Evolutionary conservation across 1,140 invertebrate species (phyloP), one percentile per base, ranked within the genome.

Genomic region (Lepidurus packardi): DNA sequence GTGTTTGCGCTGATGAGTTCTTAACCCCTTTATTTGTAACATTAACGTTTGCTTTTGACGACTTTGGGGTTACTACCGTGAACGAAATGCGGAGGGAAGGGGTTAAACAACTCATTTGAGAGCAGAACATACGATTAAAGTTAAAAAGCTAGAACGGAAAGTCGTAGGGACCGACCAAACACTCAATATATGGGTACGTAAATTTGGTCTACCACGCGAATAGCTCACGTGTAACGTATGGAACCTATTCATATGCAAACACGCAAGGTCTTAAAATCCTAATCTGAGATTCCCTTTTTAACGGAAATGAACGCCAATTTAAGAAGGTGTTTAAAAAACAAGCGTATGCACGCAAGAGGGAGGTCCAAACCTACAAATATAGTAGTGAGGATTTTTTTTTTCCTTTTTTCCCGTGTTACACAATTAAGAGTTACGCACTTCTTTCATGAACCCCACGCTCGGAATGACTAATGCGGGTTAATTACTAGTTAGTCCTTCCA

Each of bases 401-500:
- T n/a, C n/a, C 9, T 65, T 65, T 65, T 16, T 34, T 34, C 25
- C 25, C 25, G 25, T 34, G 25, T 34, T 34, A 34, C 25, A 2
- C 8, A 21, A 10, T 65, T 65, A n/a, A 16, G 21, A 13, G 53
- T 65, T 47, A 16, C 45, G 45, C 10, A 16, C 10, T 10, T 16
- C 16, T 47, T 47, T 47, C 45, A 5, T 10, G 6, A 4, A 11
- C 45, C 16, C 21, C 53, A 21, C 13, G 16, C 21, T 65, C 13
- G 9, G 53, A 65, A 65, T 65, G 53, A 65, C 53, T 65, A 65
- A 65, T 16, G 53, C 53, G 53, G 8, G 53, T 65, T 65, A 65
- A 65, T 65, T 65, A 65, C 53, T 65, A 65, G 53, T 65, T 65
- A 65, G 21, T n/a, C 53, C 53, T 65, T 7, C 53, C n/a, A 65